These are phyloP conservation scores for Gadopsis marmoratus DNA, from an alignment of 2,797 vertebrate genomes.

Conservation along the genomic window DNA sequence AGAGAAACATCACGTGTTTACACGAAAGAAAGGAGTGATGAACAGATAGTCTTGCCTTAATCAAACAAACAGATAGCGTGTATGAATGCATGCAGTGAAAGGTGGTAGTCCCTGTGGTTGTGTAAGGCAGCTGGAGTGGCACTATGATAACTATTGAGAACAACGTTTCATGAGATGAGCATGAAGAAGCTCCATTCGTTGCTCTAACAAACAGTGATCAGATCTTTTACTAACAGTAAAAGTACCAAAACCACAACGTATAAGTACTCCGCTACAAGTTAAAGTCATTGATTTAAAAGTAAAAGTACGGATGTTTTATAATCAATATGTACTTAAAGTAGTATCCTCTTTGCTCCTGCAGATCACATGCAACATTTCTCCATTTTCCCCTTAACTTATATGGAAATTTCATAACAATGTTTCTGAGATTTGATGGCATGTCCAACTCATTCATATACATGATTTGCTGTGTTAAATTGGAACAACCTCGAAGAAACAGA, in stretches of 20 bases:
- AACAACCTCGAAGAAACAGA: slow-evolving; percentile 5
- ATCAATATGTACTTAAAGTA: not conserved
- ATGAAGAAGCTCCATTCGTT: not conserved
- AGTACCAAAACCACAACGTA: not conserved
- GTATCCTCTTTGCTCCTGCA: not conserved
- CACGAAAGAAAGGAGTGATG: slow-evolving; percentile 9
- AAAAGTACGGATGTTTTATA: not conserved
- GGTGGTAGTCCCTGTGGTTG: not conserved
- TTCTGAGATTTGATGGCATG: slow-evolving; percentile 13
- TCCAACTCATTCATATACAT: slow-evolving; percentile 9
- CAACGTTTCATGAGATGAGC: not conserved
- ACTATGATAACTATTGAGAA: not conserved
- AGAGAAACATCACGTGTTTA: not conserved
- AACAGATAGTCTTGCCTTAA: not conserved
- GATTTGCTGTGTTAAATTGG: slow-evolving; percentile 13
- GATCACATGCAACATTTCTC: not conserved
- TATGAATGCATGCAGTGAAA: not conserved
- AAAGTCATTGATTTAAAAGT: not conserved
- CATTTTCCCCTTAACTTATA: not conserved
- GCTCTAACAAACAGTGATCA: not conserved
- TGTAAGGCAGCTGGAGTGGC: not conserved
- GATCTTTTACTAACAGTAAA: not conserved
- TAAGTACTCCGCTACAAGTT: not conserved
- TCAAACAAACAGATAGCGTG: not conserved
- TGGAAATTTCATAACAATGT: slow-evolving; percentile 8